phyloP scores from a whole-genome alignment of 2,888 invertebrate genomes.

The Eurois occulta region DNA sequence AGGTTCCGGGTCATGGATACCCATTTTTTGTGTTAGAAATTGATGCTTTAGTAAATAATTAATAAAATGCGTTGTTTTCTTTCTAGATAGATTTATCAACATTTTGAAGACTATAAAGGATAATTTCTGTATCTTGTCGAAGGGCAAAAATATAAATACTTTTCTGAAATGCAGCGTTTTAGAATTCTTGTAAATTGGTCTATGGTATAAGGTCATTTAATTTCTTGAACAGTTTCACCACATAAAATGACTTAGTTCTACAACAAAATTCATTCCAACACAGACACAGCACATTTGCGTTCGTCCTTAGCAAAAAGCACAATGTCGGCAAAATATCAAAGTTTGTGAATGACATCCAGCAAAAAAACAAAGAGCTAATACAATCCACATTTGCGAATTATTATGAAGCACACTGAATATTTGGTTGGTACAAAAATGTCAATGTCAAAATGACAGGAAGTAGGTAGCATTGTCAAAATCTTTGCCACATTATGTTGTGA shows the following conservation, averaged over 20 bases:
- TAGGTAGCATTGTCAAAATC: not conserved
- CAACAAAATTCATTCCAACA: not conserved
- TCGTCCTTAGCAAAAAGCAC: not conserved
- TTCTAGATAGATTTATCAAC: not conserved
- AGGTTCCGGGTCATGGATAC: slow-evolving; percentile 35
- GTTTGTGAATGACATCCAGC: slow-evolving; percentile 9
- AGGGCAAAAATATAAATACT: not conserved
- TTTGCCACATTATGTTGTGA: not conserved
- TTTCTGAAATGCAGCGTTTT: not conserved
- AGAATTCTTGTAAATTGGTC: not conserved
- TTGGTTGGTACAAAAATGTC: slow-evolving; percentile 17
- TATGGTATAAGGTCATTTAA: not conserved
- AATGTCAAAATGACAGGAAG: slow-evolving; percentile 19
- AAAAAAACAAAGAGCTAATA: slow-evolving; percentile 26
- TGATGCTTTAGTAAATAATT: not conserved
- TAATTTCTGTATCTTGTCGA: not conserved
- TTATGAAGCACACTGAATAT: not conserved
- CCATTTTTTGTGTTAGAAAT: slow-evolving; percentile 12
- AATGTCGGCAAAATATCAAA: slow-evolving; percentile 24
- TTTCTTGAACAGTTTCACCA: not conserved
- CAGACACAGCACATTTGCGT: not conserved
- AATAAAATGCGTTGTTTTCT: not conserved
- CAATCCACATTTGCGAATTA: not conserved
- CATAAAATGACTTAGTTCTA: not conserved
- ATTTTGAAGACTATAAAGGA: not conserved